Base-by-base conservation (phyloP, 1,140 invertebrate genomes). In the Drosophila parvula region DNA sequence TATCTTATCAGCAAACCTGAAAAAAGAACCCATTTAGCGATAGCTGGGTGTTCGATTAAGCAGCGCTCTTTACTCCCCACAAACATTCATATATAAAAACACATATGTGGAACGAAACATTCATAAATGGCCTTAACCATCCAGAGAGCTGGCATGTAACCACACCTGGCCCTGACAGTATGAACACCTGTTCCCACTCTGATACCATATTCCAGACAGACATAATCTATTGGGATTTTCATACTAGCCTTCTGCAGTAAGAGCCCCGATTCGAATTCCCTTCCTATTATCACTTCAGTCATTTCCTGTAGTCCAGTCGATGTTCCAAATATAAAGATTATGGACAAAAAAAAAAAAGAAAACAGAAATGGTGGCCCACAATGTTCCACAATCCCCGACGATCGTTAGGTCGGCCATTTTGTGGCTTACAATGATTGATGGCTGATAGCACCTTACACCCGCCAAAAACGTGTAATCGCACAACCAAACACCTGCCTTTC, bases 261-360 rank as follows among this genome's bases (percentile, higher is more conserved):
- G 32, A 58, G 38, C 30, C 11, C 38, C 14, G 40, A 59, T 47
- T 30, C 64, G 43, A 45, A 62, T 47, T 59, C 55, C 9, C n/a
- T 78, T 74, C 18, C 11, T 38, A 55, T 78, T 85, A 84, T 84
- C 81, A 81, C 63, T 59, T 53, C 60, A 78, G 62, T 74, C 62
- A 80, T 84, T 84, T 84, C 78, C 81, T 77, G 80, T 41, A 47
- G 50, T 10, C 22, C 56, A 67, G 48, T 68, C 63, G 64, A 34
- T 36, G 34, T 71, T 71, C 12, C 51, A 71, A 59, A 59, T 71
- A 59, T 64, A 47, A 32, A 82, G 79, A 79, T 78, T 82, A 34
- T 38, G 44, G 45, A 22, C 38, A 22, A 32, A 44, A 12, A 43
- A 64, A 80, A 40, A 36, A 27, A 12, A 43, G 64, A 80, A 40